These are phyloP conservation scores for Musca domestica DNA, from an alignment of 1,140 invertebrate genomes.

Conservation along the genomic window DNA sequence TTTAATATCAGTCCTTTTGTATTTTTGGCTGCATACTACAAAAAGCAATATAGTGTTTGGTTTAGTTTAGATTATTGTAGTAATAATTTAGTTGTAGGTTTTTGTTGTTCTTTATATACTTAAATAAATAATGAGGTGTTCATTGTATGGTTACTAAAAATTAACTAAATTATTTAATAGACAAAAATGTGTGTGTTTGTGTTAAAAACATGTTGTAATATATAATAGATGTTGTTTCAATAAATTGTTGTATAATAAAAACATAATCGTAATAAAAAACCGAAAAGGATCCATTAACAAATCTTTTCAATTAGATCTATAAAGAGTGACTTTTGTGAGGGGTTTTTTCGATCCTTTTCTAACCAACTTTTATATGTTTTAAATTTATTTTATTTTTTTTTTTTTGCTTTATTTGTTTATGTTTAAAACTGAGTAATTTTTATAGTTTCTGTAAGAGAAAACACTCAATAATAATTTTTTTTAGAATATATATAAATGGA, in stretches of 20 bases:
- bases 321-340: no score
- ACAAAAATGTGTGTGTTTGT: neutral
- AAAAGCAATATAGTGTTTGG: neutral
- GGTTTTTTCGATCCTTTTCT: neutral
- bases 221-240: conserved; percentile 7
- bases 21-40: no score
- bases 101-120: neutral
- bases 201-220: conserved; percentile 16
- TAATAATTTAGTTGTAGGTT: conserved; percentile 15
- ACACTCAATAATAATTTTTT: no score
- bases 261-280: conserved; percentile 2
- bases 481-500: no score
- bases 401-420: no score
- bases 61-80: neutral
- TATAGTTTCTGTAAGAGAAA: conserved; percentile 16
- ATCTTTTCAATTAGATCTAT: no score
- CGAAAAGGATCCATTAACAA: no score
- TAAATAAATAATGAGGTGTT: conserved; percentile 17
- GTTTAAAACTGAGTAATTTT: conserved; percentile 10
- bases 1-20: no score
- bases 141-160: conserved; percentile 15
- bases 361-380: no score
- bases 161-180: conserved; percentile 22
- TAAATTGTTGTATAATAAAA: neutral
- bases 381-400: no score